Evolutionary conservation across 2,888 invertebrate genomes (phyloP), one percentile per base, ranked within the genome.

Genomic region (Enchytraeus crypticus): DNA sequence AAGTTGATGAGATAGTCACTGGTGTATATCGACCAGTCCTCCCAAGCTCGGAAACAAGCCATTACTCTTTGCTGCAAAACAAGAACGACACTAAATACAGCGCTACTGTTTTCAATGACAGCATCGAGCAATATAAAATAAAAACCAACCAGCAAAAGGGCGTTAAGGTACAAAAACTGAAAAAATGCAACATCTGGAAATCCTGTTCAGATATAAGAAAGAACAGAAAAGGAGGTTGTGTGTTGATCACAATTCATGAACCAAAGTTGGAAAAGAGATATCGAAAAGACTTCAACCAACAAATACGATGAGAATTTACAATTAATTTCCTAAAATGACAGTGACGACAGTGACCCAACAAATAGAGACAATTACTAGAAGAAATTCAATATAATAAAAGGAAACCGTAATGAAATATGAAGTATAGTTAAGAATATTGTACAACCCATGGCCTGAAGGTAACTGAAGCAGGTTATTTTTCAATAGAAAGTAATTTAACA

Each of bases 1-100:
- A 95, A 81, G 74, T 86, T 87, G 65, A 88, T 85, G 64, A 99
- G 83, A 79, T 89, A 90, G 68, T 96, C 93, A 61, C 89, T 88
- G 0, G 96, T 90, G 82, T 97, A 98, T 64, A 98, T 87, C 21
- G 90, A 87, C 87, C 92, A 92, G 77, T 98, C 97, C 78, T 96
- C 95, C 96, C 98, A 97, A 1, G 95, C 92, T 73, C 90, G 86
- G 77, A 97, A 86, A 71, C 91, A 88, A 73, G 88, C 85, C 76
- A 92, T 86, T 34, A 96, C 89, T 51, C 95, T 78, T 74, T 81
- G 80, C 78, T 79, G 72, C 5, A 71, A 70, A 46, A 46, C 26
- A 60, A n/a, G n/a, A n/a, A n/a, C n/a, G n/a, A n/a, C n/a, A n/a
- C 38, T 23, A 2, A n/a, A 61, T 11, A 11, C 21, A 51, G 11